Evolutionary conservation across 1,140 invertebrate species (phyloP), one percentile per base, ranked within the genome.

Genomic region (Aphelinus atriplicis): DNA sequence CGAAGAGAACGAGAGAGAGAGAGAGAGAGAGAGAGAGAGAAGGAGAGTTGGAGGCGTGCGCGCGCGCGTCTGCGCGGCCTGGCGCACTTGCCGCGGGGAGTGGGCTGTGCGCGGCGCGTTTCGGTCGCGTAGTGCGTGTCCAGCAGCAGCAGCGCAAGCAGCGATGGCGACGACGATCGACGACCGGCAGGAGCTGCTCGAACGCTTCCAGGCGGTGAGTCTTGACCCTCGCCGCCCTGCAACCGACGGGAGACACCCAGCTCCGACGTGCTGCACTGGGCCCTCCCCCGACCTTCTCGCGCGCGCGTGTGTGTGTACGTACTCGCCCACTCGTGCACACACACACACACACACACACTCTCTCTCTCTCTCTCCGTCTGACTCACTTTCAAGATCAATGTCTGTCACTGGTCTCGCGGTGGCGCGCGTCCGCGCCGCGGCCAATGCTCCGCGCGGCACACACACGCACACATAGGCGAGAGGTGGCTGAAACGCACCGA

Each of bases 151-250:
- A 86, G 85, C 26, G 26, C 26, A 26, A 26, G 26, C 26, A 26
- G 26, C 26, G 83, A 87, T 87, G 86, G 85, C 86, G 81, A 87
- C 86, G 78, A 75, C 84, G 74, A 85, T 86, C 76, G 86, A 87
- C 83, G 85, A 87, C 81, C 85, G 84, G 82, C 85, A 87, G 80
- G 86, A 87, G 76, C 78, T 87, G 72, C 77, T 87, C 76, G 84
- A 87, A 74, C 84, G 87, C 72, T 87, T 87, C 74, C 82, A 80
- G 78, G 78, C 82, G 77, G 86, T 87, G 69, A 86, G 85, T 86
- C 61, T 60, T 26, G 26, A 26, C 26, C 26, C 26, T 26, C 26
- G 26, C 26, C 26, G 26, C 26, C 26, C 26, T 26, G 26, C 26
- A 26, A 26, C 26, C 26, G 26, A 26, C 26, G 26, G 26, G 26